Percentiles rank a stretch among this genome's conserved stretches.
Conservation (phyloP, 2,797 vertebrate species). For the Schizopygopsis malacanthus region DNA sequence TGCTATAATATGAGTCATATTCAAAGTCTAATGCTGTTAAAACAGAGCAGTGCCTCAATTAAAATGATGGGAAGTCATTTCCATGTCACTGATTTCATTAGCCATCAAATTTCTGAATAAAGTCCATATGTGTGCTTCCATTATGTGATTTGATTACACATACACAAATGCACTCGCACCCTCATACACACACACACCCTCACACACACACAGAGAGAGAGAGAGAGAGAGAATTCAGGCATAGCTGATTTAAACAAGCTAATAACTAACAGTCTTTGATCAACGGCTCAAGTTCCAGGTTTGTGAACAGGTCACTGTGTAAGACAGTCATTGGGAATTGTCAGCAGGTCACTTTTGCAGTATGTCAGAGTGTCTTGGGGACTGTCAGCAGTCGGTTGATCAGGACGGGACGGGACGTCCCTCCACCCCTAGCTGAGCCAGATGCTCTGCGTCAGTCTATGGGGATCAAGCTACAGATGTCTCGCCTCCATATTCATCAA, state of each 20-base stretch:
- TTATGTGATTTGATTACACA: background rate
- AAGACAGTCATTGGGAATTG: constrained; percentile 1
- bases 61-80: background rate
- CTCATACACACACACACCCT: background rate
- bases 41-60: background rate
- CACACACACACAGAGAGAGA: background rate
- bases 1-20: background rate
- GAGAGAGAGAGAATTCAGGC: too few species aligned
- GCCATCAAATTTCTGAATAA: background rate
- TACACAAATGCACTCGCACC: background rate
- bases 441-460: constrained; percentile 36
- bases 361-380: constrained; percentile 6
- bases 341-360: constrained; percentile 41
- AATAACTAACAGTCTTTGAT: constrained; percentile 52
- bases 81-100: constrained; percentile 8
- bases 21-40: constrained; percentile 16
- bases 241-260: constrained; percentile 25
- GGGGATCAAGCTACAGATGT: constrained; percentile 48
- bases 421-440: constrained; percentile 21
- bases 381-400: constrained; percentile 29
- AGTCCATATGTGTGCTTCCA: background rate
- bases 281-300: constrained; percentile 40
- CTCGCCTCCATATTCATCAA: constrained; percentile 46
- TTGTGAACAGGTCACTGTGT: constrained; percentile 14
- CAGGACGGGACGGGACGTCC: background rate